A percentile compares a stretch with the other conserved stretches of the same genome.
phyloP scores from a whole-genome alignment of 2,888 invertebrate genomes.

The Drosophila anomelani region DNA sequence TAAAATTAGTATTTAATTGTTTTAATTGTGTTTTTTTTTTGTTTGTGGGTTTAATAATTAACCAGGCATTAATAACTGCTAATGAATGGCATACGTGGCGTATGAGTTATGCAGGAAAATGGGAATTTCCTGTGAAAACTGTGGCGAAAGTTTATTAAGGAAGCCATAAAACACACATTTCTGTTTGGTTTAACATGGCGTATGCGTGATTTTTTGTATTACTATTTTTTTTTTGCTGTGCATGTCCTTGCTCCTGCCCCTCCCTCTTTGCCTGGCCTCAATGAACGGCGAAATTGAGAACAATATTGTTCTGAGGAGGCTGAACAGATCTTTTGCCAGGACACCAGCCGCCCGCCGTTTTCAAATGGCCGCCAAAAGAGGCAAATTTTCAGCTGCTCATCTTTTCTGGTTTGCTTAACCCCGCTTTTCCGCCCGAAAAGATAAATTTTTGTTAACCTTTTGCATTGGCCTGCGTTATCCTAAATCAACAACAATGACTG shows the following conservation, averaged over 20 bases:
- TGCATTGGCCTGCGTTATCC: conserved; percentile 69
- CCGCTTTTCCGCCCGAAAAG: conserved; percentile 37
- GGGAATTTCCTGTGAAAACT: background rate
- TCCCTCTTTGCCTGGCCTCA: conserved; percentile 7
- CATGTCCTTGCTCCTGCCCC: background rate
- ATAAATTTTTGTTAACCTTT: conserved; percentile 79
- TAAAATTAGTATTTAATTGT: background rate
- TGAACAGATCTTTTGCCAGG: background rate
- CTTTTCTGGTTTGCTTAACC: conserved; percentile 51
- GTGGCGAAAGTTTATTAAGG: background rate
- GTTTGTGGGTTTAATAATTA: background rate
- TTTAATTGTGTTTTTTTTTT: background rate
- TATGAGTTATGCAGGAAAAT: conserved; percentile 6
- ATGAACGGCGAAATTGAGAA: conserved; percentile 37
- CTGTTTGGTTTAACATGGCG: background rate
- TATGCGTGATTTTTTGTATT: background rate
- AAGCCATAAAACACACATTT: background rate
- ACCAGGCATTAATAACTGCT: background rate
- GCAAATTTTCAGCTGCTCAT: conserved; percentile 71
- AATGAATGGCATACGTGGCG: background rate
- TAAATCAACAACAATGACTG: conserved; percentile 72
- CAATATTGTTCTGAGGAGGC: background rate
- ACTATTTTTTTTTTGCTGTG: conserved; percentile 9
- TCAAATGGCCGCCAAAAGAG: conserved; percentile 60
- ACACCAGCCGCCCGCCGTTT: background rate